Conservation (phyloP, 2,888 invertebrate species). For the Synanthedon vespiformis region DNA sequence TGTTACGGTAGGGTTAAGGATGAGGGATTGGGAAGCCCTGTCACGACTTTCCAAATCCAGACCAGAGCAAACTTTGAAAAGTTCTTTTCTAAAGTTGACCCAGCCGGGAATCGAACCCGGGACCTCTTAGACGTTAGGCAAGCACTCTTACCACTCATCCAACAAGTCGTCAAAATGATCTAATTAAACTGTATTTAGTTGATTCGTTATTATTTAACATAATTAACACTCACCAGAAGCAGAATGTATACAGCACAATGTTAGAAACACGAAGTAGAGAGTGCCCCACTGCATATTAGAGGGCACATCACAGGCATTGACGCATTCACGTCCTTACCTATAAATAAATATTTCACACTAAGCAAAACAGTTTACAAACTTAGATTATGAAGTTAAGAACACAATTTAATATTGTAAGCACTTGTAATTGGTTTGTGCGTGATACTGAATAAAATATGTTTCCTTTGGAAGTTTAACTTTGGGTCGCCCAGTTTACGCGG, state of each 20-base stretch:
- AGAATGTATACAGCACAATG: conserved; percentile 58
- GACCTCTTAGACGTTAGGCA: no score
- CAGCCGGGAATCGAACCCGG: no score
- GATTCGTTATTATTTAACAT: no score
- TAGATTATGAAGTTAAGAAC: not conserved
- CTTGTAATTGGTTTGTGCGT: conserved; percentile 38
- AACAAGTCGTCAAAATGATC: no score
- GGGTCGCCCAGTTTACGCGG: not conserved
- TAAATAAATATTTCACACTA: conserved; percentile 3
- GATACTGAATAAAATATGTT: conserved; percentile 37
- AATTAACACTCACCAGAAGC: conserved; percentile 42
- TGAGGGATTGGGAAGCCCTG: no score
- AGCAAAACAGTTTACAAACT: not conserved
- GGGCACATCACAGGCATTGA: conserved; percentile 54
- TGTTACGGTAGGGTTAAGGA: no score
- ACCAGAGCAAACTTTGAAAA: no score
- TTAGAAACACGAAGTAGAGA: conserved; percentile 60
- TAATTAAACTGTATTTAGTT: no score
- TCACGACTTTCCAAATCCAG: no score
- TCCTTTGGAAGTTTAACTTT: conserved; percentile 8
- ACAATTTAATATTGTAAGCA: not conserved
- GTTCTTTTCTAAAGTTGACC: no score
- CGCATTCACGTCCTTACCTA: conserved; percentile 50
- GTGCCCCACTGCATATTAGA: conserved; percentile 64
- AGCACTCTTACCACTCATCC: no score